Evolutionary conservation across 1,140 invertebrate genomes (phyloP), one percentile per base, ranked within the genome.

Genomic region (Camponotus floridanus): DNA sequence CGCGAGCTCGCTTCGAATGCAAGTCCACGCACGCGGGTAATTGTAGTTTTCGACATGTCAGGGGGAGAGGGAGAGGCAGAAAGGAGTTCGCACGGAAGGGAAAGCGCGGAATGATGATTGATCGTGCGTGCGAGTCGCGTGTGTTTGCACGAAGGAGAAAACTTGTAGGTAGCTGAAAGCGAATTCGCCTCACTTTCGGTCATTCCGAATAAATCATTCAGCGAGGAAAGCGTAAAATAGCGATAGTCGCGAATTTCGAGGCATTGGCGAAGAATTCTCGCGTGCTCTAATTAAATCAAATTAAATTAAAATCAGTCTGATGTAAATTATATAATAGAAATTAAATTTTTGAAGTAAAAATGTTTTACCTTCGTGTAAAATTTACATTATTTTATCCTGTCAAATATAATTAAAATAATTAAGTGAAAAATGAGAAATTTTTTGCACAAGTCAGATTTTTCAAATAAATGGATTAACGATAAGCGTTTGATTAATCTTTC

Each of bases 41-140:
- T 85, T 85, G 81, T 78, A 85, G 45, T 65, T 78, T 85, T 65
- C 70, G 80, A 84, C 42, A 51, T 64, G 33, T 51, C 42, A 8
- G 8, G 42, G 2, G 42, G 13, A 9, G 42, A 11, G 70, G 18
- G 33, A 18, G 9, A 6, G 36, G 13, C 11, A 15, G 70, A 7
- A 18, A 18, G 15, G 51, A 21, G 55, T 18, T 55, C 55, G 26
- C 45, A 76, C 48, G 48, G 48, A 8, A 39, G 73, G 21, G 45
- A 67, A 55, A 85, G 61, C 59, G 73, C 36, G 59, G n/a, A 85
- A 85, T 65, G 70, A 85, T 85, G 81, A 85, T 78, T 57, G 73
- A 85, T 85, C 73, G 73, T 26, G 39, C 36, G 68, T 11, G 39
- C 57, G 71, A 74, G 31, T 59, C 51, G 48, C 15, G 71, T 21